These are phyloP conservation scores for Syngnathus typhle DNA, from an alignment of 2,113 vertebrate species.

Conservation along the genomic window DNA sequence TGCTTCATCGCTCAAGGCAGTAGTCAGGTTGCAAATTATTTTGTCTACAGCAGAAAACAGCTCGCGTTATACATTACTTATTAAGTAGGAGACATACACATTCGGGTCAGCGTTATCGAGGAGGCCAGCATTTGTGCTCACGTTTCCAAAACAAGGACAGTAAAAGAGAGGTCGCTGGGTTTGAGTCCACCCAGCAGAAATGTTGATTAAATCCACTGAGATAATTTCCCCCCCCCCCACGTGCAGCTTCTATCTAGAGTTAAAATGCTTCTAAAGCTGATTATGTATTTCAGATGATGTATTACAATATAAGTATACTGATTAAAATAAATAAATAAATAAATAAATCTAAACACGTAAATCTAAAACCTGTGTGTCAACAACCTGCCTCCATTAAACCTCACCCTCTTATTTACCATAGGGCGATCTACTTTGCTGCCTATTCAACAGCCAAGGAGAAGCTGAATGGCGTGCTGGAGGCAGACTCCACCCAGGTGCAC, in stretches of 20 bases:
- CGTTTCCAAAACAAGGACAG: conserved; percentile 6
- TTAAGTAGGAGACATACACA: neutral
- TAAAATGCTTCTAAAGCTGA: conserved; percentile 25
- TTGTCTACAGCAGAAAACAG: neutral
- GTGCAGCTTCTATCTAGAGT: conserved; percentile 14
- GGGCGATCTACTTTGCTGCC: conserved; percentile 97
- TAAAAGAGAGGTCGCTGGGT: conserved; percentile 8
- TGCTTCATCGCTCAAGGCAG: neutral
- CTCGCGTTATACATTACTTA: neutral
- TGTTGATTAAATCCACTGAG: conserved; percentile 39
- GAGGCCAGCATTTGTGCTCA: conserved; percentile 4
- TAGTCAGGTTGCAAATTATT: neutral
- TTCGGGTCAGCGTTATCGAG: conserved; percentile 9
- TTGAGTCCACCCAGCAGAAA: conserved; percentile 35
- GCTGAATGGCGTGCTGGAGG: conserved; percentile 83
- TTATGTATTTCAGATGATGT: neutral
- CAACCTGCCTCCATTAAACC: neutral
- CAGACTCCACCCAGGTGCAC: conserved; percentile 94
- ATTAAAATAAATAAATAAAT: too few species aligned
- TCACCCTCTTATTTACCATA: conserved; percentile 42
- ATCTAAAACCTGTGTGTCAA: neutral
- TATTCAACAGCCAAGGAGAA: conserved; percentile 95
- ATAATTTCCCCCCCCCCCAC: conserved; percentile 19
- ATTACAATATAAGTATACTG: too few species aligned
- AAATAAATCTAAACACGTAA: too few species aligned